A percentile compares a stretch with the other conserved stretches of the same genome.
Evolutionary conservation across 1,140 invertebrate genomes (phyloP).

Genomic region (Zaprionus nigranus): DNA sequence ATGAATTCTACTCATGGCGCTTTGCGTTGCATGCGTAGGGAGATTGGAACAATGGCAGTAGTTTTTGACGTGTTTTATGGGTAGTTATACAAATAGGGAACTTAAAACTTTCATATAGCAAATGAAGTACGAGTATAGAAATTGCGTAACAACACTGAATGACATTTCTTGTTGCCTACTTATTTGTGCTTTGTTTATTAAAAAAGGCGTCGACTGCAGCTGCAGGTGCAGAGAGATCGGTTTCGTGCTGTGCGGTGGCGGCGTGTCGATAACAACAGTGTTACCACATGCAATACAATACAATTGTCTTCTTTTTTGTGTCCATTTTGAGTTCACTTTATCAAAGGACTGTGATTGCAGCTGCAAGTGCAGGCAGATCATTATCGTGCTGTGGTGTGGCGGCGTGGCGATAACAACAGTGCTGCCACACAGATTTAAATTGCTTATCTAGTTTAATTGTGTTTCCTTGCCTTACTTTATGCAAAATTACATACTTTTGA

Average conservation of each 20-base stretch:
- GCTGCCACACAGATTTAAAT: not conserved
- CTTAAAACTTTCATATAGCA: not conserved
- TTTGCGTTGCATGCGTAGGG: not conserved
- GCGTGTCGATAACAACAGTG: not conserved
- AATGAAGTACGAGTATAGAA: not conserved
- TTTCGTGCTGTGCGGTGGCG: not conserved
- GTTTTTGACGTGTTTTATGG: slow-evolving; percentile 3
- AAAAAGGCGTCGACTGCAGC: not conserved
- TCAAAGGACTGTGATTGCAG: not conserved
- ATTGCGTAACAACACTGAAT: not conserved
- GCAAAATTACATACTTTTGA: not conserved
- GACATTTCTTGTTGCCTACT: not conserved
- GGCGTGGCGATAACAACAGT: not conserved
- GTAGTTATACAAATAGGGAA: not conserved
- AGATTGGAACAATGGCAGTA: not conserved
- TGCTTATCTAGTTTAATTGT: not conserved
- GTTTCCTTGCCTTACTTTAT: too few relatives aligned
- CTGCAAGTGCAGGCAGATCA: too few relatives aligned
- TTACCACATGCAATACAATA: not conserved
- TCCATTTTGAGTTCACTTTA: too few relatives aligned
- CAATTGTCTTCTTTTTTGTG: too few relatives aligned
- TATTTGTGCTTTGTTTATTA: not conserved
- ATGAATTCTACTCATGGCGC: slow-evolving; percentile 5
- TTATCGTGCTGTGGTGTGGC: not conserved
- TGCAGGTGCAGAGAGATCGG: too few relatives aligned